Base-by-base conservation (phyloP, 1,140 invertebrate genomes). In the Ceratina japonica region DNA sequence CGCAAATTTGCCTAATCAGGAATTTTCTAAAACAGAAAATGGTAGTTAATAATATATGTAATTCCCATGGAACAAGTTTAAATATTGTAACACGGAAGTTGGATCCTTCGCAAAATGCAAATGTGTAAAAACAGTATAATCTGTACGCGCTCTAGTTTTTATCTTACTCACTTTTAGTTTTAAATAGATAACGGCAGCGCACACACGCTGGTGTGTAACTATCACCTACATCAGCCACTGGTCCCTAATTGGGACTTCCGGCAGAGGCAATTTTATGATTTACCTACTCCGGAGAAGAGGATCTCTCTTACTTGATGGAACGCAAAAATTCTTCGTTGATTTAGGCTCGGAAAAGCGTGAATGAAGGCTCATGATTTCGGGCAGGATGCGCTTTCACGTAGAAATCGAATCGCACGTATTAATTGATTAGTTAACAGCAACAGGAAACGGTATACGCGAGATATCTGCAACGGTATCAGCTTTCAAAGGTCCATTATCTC, bases 241-340 rank as follows among this genome's bases (percentile, higher is more conserved):
- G 74, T 56, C 79, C 75, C 64, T 85, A 76, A 86, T 85, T 86
- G 75, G 80, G 24, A 86, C 80, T 85, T 85, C 84, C 84, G 84
- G 69, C 56, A 59, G 71, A 58, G 84, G 80, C 74, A 84, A 86
- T 86, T 85, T 81, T 58, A 71, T 75, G 74, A 71, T 77, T 81
- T 64, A 78, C 66, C 37, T 44, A 78, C 65, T 81, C 16, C 24
- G 61, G 58, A 56, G 69, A 63, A 75, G 64, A 54, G 61, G 13
- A 24, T 59, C 71, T 49, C 51, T 79, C 71, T 56, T 59, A 64
- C 51, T 59, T 56, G 54, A 52, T 59, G 51, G 8, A 37, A 73
- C 52, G 44, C 12, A 52, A 15, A 74, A 65, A 65, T 66, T 61
- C 10, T 51, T 12, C 15, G 1, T 15, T n/a, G 13, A 56, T 18